Conservation (phyloP, 2,797 vertebrate genomes). For the Naso thynnoides region DNA sequence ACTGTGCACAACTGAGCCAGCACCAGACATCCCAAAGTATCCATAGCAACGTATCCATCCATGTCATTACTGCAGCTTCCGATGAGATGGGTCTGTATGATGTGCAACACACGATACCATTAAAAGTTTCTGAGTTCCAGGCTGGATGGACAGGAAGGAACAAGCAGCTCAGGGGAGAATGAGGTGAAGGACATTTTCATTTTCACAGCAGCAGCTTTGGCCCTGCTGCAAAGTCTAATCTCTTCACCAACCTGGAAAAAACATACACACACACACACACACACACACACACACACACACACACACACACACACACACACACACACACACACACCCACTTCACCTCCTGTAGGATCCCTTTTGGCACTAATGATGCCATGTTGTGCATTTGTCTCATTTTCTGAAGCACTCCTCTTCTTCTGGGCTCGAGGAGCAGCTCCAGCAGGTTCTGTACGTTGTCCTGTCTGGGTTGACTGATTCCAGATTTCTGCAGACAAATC, state of each 20-base stretch:
- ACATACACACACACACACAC: constrained; percentile 1
- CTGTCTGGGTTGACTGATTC: constrained; percentile 74
- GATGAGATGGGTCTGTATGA: not conserved
- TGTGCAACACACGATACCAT: constrained; percentile 22
- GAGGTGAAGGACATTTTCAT: not conserved
- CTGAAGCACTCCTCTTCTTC: constrained; percentile 48
- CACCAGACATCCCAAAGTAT: not conserved
- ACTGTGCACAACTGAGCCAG: not conserved
- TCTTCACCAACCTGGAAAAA: constrained; percentile 66
- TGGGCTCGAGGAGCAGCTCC: constrained; percentile 47
- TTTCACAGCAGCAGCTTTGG: constrained; percentile 90
- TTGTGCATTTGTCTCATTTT: constrained; percentile 65
- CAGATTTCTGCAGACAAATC: constrained; percentile 77
- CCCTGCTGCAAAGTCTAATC: constrained; percentile 71
- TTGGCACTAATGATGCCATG: constrained; percentile 65
- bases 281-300: not conserved
- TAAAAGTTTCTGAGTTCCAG: not conserved
- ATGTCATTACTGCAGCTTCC: not conserved
- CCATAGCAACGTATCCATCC: not conserved
- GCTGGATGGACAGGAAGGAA: not conserved
- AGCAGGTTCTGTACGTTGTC: constrained; percentile 65
- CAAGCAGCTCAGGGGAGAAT: not conserved
- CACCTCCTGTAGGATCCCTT: constrained; percentile 53
- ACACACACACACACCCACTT: not conserved
- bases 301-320: not conserved